Conservation (phyloP, 2,113 vertebrate genomes). For the Mus pahari region DNA sequence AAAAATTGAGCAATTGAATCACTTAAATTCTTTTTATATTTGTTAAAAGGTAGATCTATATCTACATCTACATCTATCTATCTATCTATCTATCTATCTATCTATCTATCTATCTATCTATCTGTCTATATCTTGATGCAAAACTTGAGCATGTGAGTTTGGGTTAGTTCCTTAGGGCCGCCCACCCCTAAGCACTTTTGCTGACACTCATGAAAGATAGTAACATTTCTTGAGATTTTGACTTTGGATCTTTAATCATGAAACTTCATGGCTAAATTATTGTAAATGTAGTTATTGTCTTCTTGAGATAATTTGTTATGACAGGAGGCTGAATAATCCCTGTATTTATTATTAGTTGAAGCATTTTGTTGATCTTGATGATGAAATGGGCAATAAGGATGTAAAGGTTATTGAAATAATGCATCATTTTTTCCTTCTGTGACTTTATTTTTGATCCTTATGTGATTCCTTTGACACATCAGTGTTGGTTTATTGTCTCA, state of each 20-base stretch:
- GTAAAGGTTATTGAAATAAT: conserved; percentile 67
- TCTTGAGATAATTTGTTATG: conserved; percentile 39
- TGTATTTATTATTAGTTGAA: conserved; percentile 51
- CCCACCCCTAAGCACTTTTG: neutral
- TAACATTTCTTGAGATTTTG: conserved; percentile 5
- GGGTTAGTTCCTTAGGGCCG: neutral
- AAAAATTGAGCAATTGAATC: neutral
- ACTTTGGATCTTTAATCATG: conserved; percentile 10
- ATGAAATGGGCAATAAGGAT: conserved; percentile 63
- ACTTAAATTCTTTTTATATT: neutral
- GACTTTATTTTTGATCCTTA: conserved; percentile 61
- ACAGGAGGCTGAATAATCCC: conserved; percentile 42
- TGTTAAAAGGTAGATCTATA: neutral
- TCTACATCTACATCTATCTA: too few relatives aligned
- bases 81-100: too few relatives aligned
- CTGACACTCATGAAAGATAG: neutral
- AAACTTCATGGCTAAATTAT: neutral
- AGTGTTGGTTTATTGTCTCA: conserved; percentile 63
- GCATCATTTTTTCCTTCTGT: conserved; percentile 50
- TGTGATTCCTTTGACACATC: conserved; percentile 55
- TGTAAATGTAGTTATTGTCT: conserved; percentile 46
- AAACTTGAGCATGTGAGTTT: neutral
- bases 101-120: neutral
- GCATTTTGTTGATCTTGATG: conserved; percentile 66
- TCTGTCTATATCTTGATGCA: neutral